These are phyloP conservation scores for Tiliacea aurago DNA, from an alignment of 2,888 invertebrate genomes.

Conservation along the genomic window DNA sequence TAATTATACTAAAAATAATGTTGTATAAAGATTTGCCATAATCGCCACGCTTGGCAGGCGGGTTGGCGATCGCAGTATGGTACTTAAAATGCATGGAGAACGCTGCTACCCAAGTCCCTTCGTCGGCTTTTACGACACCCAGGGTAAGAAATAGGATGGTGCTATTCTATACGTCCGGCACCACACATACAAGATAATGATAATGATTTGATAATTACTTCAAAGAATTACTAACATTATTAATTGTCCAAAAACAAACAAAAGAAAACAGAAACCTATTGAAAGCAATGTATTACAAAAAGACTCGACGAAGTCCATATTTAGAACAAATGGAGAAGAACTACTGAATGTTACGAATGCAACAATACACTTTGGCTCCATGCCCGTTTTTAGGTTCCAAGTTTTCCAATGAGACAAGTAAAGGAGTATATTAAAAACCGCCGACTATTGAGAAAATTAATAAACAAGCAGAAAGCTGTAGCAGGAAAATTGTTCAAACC, in stretches of 20 bases:
- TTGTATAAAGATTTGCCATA: too few species aligned
- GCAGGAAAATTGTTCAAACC: background rate
- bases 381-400: constrained; percentile 12
- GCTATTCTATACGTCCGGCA: too few species aligned
- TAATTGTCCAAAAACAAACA: background rate
- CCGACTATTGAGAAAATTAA: background rate
- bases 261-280: background rate
- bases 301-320: background rate
- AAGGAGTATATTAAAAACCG: background rate
- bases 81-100: too few species aligned
- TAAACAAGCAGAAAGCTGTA: background rate
- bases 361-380: background rate
- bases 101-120: too few species aligned
- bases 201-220: too few species aligned
- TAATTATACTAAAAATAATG: too few species aligned
- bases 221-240: too few species aligned
- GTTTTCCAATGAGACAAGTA: constrained; percentile 1
- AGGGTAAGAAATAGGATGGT: too few species aligned
- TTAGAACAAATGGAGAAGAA: constrained; percentile 20
- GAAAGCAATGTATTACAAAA: background rate
- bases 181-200: too few species aligned
- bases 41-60: too few species aligned
- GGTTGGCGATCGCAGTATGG: too few species aligned
- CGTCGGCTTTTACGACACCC: too few species aligned
- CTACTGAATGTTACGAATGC: background rate